Percentiles rank a stretch among this genome's conserved stretches.
Conservation (phyloP, 1,140 invertebrate genomes). For the Pseudomyrmex flavicornis region DNA sequence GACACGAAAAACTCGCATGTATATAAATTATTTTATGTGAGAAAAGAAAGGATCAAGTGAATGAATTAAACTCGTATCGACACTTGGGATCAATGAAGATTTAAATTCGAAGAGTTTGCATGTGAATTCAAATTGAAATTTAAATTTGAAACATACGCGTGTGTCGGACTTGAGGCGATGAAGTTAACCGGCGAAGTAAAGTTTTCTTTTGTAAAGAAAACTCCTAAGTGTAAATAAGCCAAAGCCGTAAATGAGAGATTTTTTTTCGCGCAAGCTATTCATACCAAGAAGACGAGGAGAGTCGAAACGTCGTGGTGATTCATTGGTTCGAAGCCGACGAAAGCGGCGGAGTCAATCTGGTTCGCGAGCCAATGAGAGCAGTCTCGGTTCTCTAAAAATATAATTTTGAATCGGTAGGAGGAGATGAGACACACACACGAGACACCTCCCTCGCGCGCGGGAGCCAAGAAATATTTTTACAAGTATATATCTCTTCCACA, state of each 20-base stretch:
- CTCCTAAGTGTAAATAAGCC: conserved; percentile 48
- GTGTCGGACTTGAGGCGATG: too few species aligned
- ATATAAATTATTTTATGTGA: too few species aligned
- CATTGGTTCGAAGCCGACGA: conserved; percentile 69
- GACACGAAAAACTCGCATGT: too few species aligned
- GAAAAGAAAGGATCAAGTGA: too few species aligned
- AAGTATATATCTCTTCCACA: conserved; percentile 58
- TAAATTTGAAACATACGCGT: not conserved
- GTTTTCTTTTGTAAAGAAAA: not conserved
- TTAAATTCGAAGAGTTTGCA: too few species aligned
- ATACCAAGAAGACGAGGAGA: conserved; percentile 56
- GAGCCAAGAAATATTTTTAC: conserved; percentile 58
- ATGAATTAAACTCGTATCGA: too few species aligned
- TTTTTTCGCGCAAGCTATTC: conserved; percentile 50
- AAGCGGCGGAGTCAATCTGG: conserved; percentile 73
- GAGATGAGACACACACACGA: conserved; percentile 63
- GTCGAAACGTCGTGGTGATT: conserved; percentile 15
- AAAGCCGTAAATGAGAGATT: conserved; percentile 58
- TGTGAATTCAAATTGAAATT: not conserved
- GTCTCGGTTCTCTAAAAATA: conserved; percentile 75
- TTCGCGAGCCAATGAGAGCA: conserved; percentile 70
- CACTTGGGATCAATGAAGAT: too few species aligned
- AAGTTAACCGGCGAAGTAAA: too few species aligned
- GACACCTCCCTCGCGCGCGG: conserved; percentile 64
- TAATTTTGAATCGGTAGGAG: conserved; percentile 76